Evolutionary conservation across 2,888 invertebrate species (phyloP).

Genomic region (Tetragonisca angustula): DNA sequence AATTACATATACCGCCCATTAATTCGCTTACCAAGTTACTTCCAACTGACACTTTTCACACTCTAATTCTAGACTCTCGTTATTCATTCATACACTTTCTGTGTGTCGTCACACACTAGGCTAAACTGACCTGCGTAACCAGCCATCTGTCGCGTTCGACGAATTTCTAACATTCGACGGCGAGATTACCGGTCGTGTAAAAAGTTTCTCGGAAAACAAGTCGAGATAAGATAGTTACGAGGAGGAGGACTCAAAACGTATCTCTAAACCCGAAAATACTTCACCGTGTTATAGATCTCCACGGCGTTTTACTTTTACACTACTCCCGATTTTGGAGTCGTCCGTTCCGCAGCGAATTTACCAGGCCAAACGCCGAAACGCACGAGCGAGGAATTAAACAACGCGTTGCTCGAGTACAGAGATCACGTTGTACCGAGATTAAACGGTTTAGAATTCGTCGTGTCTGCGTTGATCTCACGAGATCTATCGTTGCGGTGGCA

Average conservation of each 20-base stretch:
- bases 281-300: too few relatives aligned
- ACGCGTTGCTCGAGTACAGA: not conserved
- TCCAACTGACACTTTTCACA: not conserved
- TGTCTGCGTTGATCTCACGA: not conserved
- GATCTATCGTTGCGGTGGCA: not conserved
- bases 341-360: not conserved
- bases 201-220: too few relatives aligned
- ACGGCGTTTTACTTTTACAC: too few relatives aligned
- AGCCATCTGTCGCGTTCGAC: too few relatives aligned
- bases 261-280: too few relatives aligned
- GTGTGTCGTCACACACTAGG: not conserved
- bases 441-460: constrained; percentile 3
- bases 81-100: not conserved
- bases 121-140: too few relatives aligned
- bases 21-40: not conserved
- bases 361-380: not conserved
- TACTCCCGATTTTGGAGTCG: not conserved
- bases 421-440: not conserved
- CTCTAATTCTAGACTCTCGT: not conserved
- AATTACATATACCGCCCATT: not conserved
- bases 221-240: too few relatives aligned
- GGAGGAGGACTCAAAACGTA: too few relatives aligned
- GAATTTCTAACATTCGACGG: too few relatives aligned
- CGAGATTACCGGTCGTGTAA: too few relatives aligned
- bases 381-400: not conserved